These are phyloP conservation scores for Calameuta filiformis DNA, from an alignment of 2,888 invertebrate species.

Conservation along the genomic window DNA sequence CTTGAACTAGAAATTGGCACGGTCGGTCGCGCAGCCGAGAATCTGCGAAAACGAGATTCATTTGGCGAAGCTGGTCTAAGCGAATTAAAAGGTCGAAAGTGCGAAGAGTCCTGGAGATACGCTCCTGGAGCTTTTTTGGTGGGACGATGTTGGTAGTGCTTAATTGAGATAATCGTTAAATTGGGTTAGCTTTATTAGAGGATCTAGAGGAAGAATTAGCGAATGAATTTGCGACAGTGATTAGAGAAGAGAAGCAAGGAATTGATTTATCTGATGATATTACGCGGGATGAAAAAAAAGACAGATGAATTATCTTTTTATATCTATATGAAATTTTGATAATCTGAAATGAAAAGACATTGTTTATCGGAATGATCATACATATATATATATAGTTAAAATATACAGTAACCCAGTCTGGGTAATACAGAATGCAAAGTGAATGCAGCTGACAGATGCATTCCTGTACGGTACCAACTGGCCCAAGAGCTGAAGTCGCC, in stretches of 20 bases:
- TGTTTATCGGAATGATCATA: too few species aligned
- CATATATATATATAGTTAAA: background rate
- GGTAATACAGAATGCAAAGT: conserved; percentile 18
- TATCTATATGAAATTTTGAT: too few species aligned
- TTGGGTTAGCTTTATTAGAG: background rate
- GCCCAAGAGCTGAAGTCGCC: conserved; percentile 4
- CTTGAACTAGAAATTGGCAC: background rate
- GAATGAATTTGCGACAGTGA: background rate
- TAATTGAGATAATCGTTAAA: background rate
- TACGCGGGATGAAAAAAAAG: background rate
- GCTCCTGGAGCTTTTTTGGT: background rate
- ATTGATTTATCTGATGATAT: background rate
- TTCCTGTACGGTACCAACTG: conserved; percentile 16
- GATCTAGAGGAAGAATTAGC: background rate
- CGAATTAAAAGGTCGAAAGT: background rate
- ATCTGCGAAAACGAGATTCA: background rate
- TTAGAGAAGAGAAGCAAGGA: background rate
- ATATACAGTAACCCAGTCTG: background rate
- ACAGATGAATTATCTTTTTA: background rate
- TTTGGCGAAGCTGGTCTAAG: background rate
- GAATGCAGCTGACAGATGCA: conserved; percentile 19
- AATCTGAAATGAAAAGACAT: too few species aligned
- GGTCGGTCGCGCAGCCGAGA: background rate
- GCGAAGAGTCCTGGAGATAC: background rate
- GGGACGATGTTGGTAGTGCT: background rate